phyloP scores from a whole-genome alignment of 2,797 vertebrate species.

The Spinus olivaceus region DNA sequence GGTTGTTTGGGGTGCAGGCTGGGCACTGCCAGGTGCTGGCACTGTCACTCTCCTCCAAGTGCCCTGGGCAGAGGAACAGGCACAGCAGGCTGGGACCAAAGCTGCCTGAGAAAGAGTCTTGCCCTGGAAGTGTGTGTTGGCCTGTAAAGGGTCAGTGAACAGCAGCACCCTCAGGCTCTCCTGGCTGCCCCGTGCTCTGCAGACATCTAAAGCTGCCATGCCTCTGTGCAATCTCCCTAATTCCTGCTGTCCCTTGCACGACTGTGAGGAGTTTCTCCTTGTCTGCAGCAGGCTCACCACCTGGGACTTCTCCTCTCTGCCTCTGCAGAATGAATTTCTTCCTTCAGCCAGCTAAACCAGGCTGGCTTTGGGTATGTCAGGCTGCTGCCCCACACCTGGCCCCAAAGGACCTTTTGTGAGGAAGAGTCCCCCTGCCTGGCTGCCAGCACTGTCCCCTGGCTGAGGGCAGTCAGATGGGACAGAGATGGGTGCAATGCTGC shows the following conservation, averaged over 20 bases:
- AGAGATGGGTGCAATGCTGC: neutral
- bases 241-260: rapidly evolving
- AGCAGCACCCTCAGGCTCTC: neutral
- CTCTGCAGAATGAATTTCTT: neutral
- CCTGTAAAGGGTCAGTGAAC: neutral
- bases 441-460: neutral
- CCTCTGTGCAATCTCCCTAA: neutral
- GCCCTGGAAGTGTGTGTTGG: neutral
- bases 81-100: neutral
- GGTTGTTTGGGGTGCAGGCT: neutral
- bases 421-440: neutral
- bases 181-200: rapidly evolving
- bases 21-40: neutral
- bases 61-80: neutral
- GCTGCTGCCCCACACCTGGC: neutral
- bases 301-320: neutral
- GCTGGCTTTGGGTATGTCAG: neutral
- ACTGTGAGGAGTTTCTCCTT: neutral
- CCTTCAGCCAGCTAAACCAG: neutral
- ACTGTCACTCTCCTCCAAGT: neutral
- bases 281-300: neutral
- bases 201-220: neutral
- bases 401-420: neutral
- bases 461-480: neutral
- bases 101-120: neutral